Percentiles rank a stretch among this genome's conserved stretches.
Conservation (phyloP, 2,888 invertebrate genomes). For the Ethmia dodecea region DNA sequence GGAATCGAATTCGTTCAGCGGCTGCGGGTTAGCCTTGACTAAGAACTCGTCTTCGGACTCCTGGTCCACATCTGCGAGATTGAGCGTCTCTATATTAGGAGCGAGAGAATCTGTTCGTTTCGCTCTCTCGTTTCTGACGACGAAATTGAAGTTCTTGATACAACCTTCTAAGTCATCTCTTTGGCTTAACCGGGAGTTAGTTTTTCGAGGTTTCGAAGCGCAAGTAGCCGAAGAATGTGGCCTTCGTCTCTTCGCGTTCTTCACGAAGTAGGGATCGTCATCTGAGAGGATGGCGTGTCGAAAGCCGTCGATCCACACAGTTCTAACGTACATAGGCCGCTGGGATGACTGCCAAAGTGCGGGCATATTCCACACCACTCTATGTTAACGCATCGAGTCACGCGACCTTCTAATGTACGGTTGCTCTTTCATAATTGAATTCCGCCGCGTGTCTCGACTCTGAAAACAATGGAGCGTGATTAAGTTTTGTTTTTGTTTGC, state of each 20-base stretch:
- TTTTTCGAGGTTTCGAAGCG: constrained; percentile 20
- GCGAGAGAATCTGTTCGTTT: constrained; percentile 30
- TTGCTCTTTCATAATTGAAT: constrained; percentile 54
- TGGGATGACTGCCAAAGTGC: constrained; percentile 80
- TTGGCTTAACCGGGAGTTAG: constrained; percentile 41
- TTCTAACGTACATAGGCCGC: constrained; percentile 78
- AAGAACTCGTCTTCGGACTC: constrained; percentile 48
- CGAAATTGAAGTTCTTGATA: constrained; percentile 47
- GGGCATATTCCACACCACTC: constrained; percentile 61
- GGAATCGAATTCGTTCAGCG: constrained; percentile 38
- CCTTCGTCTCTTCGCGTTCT: constrained; percentile 36
- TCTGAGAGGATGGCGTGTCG: constrained; percentile 82
- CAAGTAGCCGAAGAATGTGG: constrained; percentile 55
- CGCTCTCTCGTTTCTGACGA: constrained; percentile 47
- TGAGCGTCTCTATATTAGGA: constrained; percentile 42
- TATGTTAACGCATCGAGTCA: constrained; percentile 34
- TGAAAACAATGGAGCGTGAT: constrained; percentile 28
- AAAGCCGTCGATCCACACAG: constrained; percentile 85
- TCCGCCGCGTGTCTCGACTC: constrained; percentile 23
- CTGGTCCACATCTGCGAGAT: constrained; percentile 46
- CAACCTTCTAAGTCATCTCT: constrained; percentile 39
- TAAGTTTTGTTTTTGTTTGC: constrained; percentile 1
- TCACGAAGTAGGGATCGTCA: constrained; percentile 75
- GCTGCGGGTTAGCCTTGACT: constrained; percentile 43
- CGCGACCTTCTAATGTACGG: constrained; percentile 40